Base-by-base conservation (phyloP, 2,113 vertebrate genomes). In the Notothenia rossii region DNA sequence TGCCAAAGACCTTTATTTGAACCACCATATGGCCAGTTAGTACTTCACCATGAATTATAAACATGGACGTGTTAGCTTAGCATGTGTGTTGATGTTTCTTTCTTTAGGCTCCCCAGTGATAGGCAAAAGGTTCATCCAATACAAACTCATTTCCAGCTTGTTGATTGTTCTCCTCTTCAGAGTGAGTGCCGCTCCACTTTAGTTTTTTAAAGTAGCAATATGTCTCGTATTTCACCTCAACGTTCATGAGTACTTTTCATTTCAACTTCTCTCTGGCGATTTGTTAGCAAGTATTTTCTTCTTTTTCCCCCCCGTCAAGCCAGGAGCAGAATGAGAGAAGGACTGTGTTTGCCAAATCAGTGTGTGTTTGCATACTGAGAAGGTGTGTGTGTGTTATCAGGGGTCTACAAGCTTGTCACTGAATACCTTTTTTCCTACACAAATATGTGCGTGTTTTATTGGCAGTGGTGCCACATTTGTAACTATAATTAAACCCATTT, bases 341-440 rank as follows among this genome's bases (percentile, higher is more conserved):
- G 51, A 33, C 54, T 33, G 25, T 77, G 49, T 85, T 83, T 84
- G 78, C 82, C 79, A 83, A 80, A 80, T 66, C 67, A 6, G 13
- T 75, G 61, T 80, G 65, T 78, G 67, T 87, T 82, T 87, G 81
- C 81, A 81, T 78, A 78, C 64, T 50, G 70, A 64, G n/a, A 40
- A 72, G 50, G 58, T 81, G 79, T 71, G 82, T 77, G 80, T 67
- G 86, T 83, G 76, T 84, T 83, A 86, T 88, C 81, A 75, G 84
- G 33, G 61, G 58, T 79, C 56, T 63, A 60, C 77, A 87, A 67
- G 75, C 73, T 70, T 71, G 66, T 88, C 72, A 85, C 55, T 58
- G 66, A 83, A 75, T 64, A 76, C 63, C 65, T 79, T 73, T 58
- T 40, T 67, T 18, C 59, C n/a, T 45, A 60, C 66, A 62, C 75